Base-by-base conservation (phyloP, 2,888 invertebrate species). In the Pollenia angustigena region DNA sequence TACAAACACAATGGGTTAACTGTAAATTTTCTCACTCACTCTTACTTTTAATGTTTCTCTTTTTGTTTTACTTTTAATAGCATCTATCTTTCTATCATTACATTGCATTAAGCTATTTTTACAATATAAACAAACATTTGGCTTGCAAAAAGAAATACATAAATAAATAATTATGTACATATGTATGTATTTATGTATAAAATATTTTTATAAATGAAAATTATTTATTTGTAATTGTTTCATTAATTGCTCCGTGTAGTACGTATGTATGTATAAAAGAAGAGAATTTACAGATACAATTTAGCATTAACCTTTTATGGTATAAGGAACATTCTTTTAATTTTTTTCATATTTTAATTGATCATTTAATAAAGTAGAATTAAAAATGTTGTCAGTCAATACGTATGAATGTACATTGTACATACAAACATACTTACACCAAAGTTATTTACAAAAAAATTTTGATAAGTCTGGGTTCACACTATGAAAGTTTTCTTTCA, bases 1-100 rank as follows among this genome's bases (percentile, higher is more conserved):
- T 87, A 81, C 84, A 87, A 87, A 87, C 87, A 87, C 87, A 87
- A 84, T 84, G 56, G 18, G 12, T 16, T 60, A 74, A 56, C 10
- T 50, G 40, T 32, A 16, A 40, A 74, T 74, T 23, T 50, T 66
- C 72, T 72, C 71, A 16, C 46, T 64, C 42, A 72, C 42, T 84
- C 46, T 64, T 64, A 18, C 52, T 64, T 42, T 74, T 9, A 18
- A 32, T 18, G 54, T 54, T 23, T 48, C 74, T 66, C 56, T 74
- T 56, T 18, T 52, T 62, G n/a, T 42, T n/a, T 62, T 79, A 50
- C 18, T 54, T 62, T 80, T 71, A n/a, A 52, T 64, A 71, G 52
- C 46, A 72, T 52, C 46, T 72, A 72, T 52, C 32, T 72, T 54
- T 54, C 50, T 52, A 18, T 82, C 48, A 32, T 48, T 64, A 46